Percentiles rank a stretch among this genome's conserved stretches.
Conservation (phyloP, 2,113 vertebrate species). For the rabbit (Oryctolagus cuniculus) region DNA sequence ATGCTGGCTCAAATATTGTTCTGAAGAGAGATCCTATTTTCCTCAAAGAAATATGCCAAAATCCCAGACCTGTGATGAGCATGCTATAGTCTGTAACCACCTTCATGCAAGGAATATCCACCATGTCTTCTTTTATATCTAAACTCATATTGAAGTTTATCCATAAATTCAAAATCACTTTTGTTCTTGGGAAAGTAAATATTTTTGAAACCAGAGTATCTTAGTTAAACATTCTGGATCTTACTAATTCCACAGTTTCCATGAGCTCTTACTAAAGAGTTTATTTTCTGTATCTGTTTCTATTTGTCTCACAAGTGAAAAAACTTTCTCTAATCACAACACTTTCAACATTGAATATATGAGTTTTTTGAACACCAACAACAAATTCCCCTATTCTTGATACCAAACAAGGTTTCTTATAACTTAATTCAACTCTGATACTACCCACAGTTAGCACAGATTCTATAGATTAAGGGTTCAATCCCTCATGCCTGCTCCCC, state of each 20-base stretch:
- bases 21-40: slow-evolving; percentile 2
- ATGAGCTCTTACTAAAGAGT: background rate
- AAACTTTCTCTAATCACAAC: background rate
- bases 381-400: background rate
- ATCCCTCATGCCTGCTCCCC: background rate
- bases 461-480: background rate
- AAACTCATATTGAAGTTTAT: background rate
- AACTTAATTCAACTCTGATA: background rate
- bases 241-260: background rate
- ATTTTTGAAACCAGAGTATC: slow-evolving; percentile 24
- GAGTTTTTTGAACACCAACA: background rate
- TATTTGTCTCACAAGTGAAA: background rate
- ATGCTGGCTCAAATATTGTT: background rate
- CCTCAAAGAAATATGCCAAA: background rate
- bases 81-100: background rate
- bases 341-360: background rate
- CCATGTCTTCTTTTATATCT: background rate
- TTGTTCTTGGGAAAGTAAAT: background rate
- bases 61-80: background rate
- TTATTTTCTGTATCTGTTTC: slow-evolving; percentile 5
- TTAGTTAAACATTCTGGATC: slow-evolving; percentile 5
- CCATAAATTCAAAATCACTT: slow-evolving; percentile 12
- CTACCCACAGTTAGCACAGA: background rate
- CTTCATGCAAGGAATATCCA: background rate
- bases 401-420: background rate